These are phyloP conservation scores for Drosophila hydei DNA, from an alignment of 1,140 invertebrate species.

Conservation along the genomic window DNA sequence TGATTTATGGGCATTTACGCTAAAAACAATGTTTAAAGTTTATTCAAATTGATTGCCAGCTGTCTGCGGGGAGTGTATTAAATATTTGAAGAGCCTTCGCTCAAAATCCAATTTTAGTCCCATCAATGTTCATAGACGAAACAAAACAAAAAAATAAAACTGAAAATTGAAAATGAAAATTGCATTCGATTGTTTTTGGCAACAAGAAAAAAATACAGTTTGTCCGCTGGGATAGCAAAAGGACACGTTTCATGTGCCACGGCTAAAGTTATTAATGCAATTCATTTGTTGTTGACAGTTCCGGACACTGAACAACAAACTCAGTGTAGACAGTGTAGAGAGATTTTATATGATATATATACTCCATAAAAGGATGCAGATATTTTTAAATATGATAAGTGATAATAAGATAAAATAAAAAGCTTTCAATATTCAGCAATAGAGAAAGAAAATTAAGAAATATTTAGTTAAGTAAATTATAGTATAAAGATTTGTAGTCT, in stretches of 20 bases:
- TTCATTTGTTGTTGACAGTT: slow-evolving; percentile 43
- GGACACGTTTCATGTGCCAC: slow-evolving; percentile 25
- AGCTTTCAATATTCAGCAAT: no score
- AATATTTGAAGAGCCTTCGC: slow-evolving; percentile 10
- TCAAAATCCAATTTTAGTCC: slow-evolving; percentile 36
- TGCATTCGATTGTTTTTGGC: slow-evolving; percentile 37
- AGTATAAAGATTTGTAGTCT: no score
- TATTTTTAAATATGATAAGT: no score
- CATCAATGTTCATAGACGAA: slow-evolving; percentile 29
- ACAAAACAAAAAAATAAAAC: no score
- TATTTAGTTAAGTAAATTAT: no score
- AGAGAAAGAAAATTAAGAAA: no score
- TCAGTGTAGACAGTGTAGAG: no score
- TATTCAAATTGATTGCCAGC: slow-evolving; percentile 48
- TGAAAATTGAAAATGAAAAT: slow-evolving; percentile 17
- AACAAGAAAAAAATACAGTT: slow-evolving; percentile 2
- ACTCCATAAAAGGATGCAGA: no score
- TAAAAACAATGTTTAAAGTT: slow-evolving; percentile 35
- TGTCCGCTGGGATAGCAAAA: slow-evolving; percentile 33
- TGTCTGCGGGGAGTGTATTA: slow-evolving; percentile 13
- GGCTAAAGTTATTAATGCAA: slow-evolving; percentile 36
- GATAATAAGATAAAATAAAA: no score
- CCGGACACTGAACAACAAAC: neutral
- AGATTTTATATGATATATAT: no score
- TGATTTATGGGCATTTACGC: slow-evolving; percentile 47